Evolutionary conservation across 2,888 invertebrate species (phyloP), one percentile per base, ranked within the genome.

Genomic region (Oligia latruncula): DNA sequence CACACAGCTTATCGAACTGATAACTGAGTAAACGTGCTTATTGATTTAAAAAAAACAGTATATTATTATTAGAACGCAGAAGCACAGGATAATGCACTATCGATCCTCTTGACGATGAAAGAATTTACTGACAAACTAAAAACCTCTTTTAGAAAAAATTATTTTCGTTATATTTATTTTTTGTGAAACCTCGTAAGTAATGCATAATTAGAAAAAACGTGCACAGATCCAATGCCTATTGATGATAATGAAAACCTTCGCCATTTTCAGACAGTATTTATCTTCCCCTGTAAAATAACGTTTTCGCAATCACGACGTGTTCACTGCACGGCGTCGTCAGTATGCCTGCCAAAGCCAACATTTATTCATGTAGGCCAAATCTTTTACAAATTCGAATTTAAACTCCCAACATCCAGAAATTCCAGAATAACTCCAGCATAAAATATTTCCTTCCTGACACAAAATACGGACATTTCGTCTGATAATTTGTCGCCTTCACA

Each of bases 361-460:
- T 80, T 29, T 29, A n/a, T 17, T 3, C 46, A 40, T 15, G 11
- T 35, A 4, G 9, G 17, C 17, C 65, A 58, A 65, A 40, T 62
- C n/a, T 52, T 65, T 29, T 17, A 52, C 40, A 43, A 66, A 66
- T 29, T 11, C 13, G 4, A 29, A 43, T 40, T 40, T 74, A 1
- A 62, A 64, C 5, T n/a, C 17, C 9, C 43, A 40, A 72, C 64
- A 43, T 71, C 49, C 23, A n/a, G n/a, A n/a, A n/a, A n/a, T n/a
- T n/a, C n/a, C n/a, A 81, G n/a, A 81, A 74, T 82, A 71, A 71
- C 35, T 79, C 29, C 6, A 40, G 67, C 58, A 71, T 74, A 67
- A 84, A 55, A 73, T 78, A 77, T 86, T 66, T 83, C 66, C 66
- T 86, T 78, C 68, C 66, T 75, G 74, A 74, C 82, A 72, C 71